Base-by-base conservation (phyloP, 1,140 invertebrate species). In the Euwallacea similis region DNA sequence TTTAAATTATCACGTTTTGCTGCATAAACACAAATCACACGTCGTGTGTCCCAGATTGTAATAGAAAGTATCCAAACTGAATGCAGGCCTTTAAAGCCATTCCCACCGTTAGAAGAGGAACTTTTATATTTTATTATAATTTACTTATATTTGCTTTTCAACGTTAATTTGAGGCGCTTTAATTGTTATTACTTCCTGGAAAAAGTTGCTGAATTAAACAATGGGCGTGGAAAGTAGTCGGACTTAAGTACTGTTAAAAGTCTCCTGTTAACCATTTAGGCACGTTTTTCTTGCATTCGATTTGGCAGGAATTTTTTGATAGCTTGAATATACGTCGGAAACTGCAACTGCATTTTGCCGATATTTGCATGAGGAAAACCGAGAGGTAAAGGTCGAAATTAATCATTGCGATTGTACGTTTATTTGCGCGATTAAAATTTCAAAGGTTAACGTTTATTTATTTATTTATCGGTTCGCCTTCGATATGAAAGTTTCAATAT, bases 351-450 rank as follows among this genome's bases (percentile, higher is more conserved):
- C 21, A 33, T 2, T 33, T 33, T 33, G 21, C 4, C 21, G 21
- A 33, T 33, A 4, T 33, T 33, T 33, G 21, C 21, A 33, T 15
- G 16, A 56, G 54, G 54, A 56, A 56, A 56, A 50, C 46, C 9
- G 6, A 50, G n/a, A 56, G 54, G 54, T 56, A 56, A 56, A 56
- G 54, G 54, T 56, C 16, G 15, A 56, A 56, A n/a, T 56, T 56
- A 56, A 56, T 56, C 54, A 56, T 56, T 56, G 3, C n/a, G 16
- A 15, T 56, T 56, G n/a, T 56, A 15, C n/a, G 11, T 8, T 56
- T 56, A 13, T 11, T 56, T n/a, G n/a, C 54, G 16, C 16, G 54
- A 56, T 15, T 56, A 56, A 56, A n/a, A 15, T 13, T 56, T 56
- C 54, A 56, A 56, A 56, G 54, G 54, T 56, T 56, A 56, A 10